Evolutionary conservation across 2,888 invertebrate species (phyloP).

Genomic region (Acleris sparsana): DNA sequence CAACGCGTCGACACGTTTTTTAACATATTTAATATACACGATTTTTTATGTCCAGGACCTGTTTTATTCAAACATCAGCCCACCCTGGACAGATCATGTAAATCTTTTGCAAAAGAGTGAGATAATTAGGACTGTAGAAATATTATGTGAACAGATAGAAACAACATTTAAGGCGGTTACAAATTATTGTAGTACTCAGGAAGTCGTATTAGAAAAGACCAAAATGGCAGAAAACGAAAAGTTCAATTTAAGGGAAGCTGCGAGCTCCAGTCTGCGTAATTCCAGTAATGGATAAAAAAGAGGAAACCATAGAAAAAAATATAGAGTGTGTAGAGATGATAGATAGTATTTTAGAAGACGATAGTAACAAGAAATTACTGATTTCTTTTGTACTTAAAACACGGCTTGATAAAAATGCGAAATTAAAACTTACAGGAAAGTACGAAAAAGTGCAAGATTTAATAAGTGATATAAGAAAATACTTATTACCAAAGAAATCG

Average conservation of each 20-base stretch:
- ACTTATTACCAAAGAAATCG: slow-evolving; percentile 21
- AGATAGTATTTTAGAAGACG: slow-evolving; percentile 1
- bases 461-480: slow-evolving; percentile 16
- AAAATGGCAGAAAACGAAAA: slow-evolving; percentile 1
- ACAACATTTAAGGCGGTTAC: neutral
- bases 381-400: slow-evolving; percentile 26
- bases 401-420: slow-evolving; percentile 20
- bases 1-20: too few species aligned
- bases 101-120: neutral
- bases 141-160: slow-evolving; percentile 14
- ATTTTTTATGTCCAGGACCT: too few species aligned
- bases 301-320: slow-evolving; percentile 7
- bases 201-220: neutral
- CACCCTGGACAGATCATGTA: neutral
- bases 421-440: slow-evolving; percentile 15
- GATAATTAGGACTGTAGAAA: neutral
- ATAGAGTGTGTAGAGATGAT: slow-evolving; percentile 11
- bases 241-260: slow-evolving; percentile 11
- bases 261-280: slow-evolving; percentile 4
- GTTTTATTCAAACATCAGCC: too few species aligned
- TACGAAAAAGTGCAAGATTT: slow-evolving; percentile 6
- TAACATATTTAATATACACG: too few species aligned
- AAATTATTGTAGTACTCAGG: neutral
- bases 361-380: slow-evolving; percentile 4
- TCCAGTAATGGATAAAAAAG: slow-evolving; percentile 12